Evolutionary conservation across 1,140 invertebrate species (phyloP).

Genomic region (Drosophila bocqueti): DNA sequence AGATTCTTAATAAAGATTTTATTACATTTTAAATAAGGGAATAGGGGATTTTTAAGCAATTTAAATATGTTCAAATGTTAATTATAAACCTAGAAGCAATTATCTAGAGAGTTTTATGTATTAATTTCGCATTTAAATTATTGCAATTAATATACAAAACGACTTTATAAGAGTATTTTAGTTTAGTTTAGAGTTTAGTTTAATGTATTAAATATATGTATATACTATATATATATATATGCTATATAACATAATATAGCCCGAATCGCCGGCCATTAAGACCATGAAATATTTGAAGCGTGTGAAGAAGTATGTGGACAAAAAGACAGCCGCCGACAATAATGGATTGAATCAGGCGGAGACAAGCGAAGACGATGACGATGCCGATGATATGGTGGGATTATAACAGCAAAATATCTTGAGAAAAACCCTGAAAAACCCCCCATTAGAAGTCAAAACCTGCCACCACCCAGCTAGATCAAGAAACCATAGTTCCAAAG

Average conservation of each 20-base stretch:
- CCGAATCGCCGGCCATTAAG: conserved; percentile 82
- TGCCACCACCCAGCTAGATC: not conserved
- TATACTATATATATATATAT: conserved; percentile 13
- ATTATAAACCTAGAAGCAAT: too few relatives aligned
- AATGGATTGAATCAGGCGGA: conserved; percentile 69
- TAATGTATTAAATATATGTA: too few relatives aligned
- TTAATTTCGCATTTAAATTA: not conserved
- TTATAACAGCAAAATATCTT: not conserved
- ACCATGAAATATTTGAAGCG: conserved; percentile 84
- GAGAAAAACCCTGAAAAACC: too few relatives aligned
- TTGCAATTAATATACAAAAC: not conserved
- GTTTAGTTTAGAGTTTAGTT: too few relatives aligned
- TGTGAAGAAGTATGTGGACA: conserved; percentile 84
- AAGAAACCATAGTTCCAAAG: not conserved
- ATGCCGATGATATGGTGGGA: conserved; percentile 88
- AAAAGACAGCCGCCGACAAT: conserved; percentile 73
- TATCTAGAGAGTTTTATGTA: not conserved
- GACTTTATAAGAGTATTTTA: not conserved
- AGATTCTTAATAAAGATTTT: not conserved
- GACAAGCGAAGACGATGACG: conserved; percentile 85
- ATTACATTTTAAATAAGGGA: not conserved
- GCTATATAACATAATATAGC: conserved; percentile 50
- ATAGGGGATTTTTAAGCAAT: too few relatives aligned
- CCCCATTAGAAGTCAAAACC: not conserved
- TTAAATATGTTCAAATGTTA: not conserved